Evolutionary conservation across 2,888 invertebrate genomes (phyloP), one percentile per base, ranked within the genome.

Genomic region (Heteropelma amictum): DNA sequence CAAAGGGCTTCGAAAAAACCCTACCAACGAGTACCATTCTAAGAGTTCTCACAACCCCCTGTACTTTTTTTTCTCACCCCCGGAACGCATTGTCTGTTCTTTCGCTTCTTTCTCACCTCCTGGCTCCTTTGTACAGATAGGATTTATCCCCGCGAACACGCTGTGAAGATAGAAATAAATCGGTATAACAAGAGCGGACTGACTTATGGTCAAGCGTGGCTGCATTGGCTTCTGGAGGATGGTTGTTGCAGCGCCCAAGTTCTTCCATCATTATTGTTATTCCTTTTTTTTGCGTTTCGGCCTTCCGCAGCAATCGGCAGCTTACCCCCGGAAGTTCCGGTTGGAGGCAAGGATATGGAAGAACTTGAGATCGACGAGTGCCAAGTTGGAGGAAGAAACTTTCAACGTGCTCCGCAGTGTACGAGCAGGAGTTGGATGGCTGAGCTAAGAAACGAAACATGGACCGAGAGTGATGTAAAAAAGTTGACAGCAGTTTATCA

Each of bases 401-500:
- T 72, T 67, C 3, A 60, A 49, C 30, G 7, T 23, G 26, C 12
- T 38, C n/a, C n/a, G 26, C 7, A 45, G 26, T 35, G 28, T 33
- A 38, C 14, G 53, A 40, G 26, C 23, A 42, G 47, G 47, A 49
- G 17, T 38, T 40, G 14, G 10, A 47, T n/a, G 53, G 21, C 17
- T 26, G 58, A 2, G 28, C 8, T 47, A 45, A 6, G 21, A 14
- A 8, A 30, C 8, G 60, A 30, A 35, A 35, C 26, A n/a, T n/a
- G 40, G 35, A 51, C 33, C 21, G 38, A 54, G 67, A 65, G 60
- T 40, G 67, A 72, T 72, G 72, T 33, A 58, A 56, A 58, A 63
- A 73, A 68, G 72, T 73, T 73, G 68, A 73, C 72, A 56, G 72
- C 38, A 38, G 63, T 68, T 73, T 68, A 73, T 73, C 72, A 73